Base-by-base conservation (phyloP, 2,113 vertebrate genomes). In the Pluvianellus socialis region DNA sequence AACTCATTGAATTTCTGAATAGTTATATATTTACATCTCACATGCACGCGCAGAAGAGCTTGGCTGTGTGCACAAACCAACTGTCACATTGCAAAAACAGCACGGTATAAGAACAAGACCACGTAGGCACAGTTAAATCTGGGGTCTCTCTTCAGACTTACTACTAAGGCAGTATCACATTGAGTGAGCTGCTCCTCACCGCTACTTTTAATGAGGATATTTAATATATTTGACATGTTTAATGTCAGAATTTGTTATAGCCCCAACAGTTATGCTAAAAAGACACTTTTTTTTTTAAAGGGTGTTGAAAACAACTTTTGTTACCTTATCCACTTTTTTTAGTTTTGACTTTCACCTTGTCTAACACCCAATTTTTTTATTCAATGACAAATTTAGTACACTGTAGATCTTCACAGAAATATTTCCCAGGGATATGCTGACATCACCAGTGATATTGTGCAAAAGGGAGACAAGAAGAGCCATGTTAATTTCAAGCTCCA, bases 401-500 rank as follows among this genome's bases (percentile, higher is more conserved):
- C 32, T 40, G 28, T 19, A 94, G 66, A 82, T 58, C 33, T 74
- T 67, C 74, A 79, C 7, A 27, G 53, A 95, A 87, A 28, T 70
- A 91, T 13, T 95, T 94, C 77, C 86, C 66, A 81, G 89, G 47
- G 62, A 94, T 87, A 40, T 77, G 94, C 94, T 96, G 94, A 96
- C 92, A 93, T 83, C 90, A 93, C 59, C 76, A 82, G 45, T 53
- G 79, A 73, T 53, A 76, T 73, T 35, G 59, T 16, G 74, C 67
- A 95, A 71, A 73, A 91, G 61, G 68, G 22, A 95, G 90, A 86
- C 85, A 84, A 88, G 75, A 94, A 61, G 14, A 83, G 40, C 65
- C 42, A 73, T 35, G 24, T 65, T 96, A 84, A 97, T 96, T 97
- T 96, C 93, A 94, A 96, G 94, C 89, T 93, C 72, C 90, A 95